Evolutionary conservation across 2,113 vertebrate species (phyloP).

Genomic region (Jacana jacana): DNA sequence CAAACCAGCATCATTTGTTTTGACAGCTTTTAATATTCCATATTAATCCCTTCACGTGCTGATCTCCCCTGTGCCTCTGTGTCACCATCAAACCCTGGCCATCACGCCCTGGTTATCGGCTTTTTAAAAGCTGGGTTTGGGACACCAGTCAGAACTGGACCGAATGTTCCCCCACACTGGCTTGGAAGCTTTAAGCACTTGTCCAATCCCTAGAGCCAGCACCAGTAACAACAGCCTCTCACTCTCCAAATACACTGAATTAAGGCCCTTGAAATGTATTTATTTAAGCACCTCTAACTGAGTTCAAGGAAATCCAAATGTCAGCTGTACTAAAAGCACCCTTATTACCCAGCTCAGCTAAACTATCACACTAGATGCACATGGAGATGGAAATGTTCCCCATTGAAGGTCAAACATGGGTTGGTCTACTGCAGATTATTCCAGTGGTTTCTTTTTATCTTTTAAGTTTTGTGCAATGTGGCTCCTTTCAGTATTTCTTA

Average conservation of each 20-base stretch:
- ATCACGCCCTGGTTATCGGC: not conserved
- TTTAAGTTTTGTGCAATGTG: not conserved
- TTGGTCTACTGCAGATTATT: not conserved
- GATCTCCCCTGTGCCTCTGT: not conserved
- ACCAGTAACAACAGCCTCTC: not conserved
- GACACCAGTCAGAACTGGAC: not conserved
- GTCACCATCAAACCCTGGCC: not conserved
- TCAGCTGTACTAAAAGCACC: not conserved
- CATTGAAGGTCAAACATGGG: not conserved
- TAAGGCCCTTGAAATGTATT: not conserved
- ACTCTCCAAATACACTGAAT: not conserved
- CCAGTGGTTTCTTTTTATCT: not conserved
- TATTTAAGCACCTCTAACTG: not conserved
- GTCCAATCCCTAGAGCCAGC: not conserved
- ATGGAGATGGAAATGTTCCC: not conserved
- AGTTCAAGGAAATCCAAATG: conserved; percentile 17
- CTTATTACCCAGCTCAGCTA: not conserved
- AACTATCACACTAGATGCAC: not conserved
- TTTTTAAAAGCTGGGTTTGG: not conserved
- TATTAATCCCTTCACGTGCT: not conserved
- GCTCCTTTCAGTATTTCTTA: not conserved
- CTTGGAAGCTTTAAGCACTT: not conserved
- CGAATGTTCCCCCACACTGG: accelerated
- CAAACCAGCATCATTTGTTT: conserved; percentile 33
- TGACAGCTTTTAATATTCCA: conserved; percentile 42